Percentiles rank a stretch among this genome's conserved stretches.
Conservation (phyloP, 30 jellyfish, hydroid and myxozoan species). For the Cassiopea andromeda region DNA sequence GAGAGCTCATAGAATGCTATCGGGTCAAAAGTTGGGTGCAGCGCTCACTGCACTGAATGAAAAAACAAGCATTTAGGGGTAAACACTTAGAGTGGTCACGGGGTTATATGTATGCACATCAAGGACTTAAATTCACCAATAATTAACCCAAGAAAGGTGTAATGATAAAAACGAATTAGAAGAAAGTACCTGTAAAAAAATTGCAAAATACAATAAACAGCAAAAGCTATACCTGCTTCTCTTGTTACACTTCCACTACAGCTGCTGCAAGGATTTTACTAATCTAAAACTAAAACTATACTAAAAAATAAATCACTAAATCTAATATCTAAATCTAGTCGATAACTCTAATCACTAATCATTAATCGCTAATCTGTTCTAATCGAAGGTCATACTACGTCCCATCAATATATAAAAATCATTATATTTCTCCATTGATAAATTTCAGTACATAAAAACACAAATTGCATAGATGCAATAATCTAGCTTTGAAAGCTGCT, state of each 20-base stretch:
- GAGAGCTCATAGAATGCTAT: no score
- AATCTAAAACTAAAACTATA: neutral
- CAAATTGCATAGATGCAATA: constrained; percentile 35
- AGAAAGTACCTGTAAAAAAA: neutral
- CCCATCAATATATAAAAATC: constrained; percentile 49
- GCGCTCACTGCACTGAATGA: no score
- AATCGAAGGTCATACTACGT: constrained; percentile 3
- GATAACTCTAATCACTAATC: neutral
- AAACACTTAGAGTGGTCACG: no score
- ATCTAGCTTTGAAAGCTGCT: constrained; percentile 13
- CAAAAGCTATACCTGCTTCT: neutral
- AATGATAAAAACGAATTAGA: neutral
- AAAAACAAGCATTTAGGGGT: no score
- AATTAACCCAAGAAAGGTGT: neutral
- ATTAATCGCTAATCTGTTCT: no score
- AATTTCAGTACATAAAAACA: constrained; percentile 34
- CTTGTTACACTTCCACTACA: neutral
- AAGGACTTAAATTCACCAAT: neutral
- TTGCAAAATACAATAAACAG: neutral
- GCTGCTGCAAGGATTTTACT: neutral
- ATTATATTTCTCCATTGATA: constrained; percentile 19
- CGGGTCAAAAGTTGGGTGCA: no score
- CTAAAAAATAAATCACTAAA: neutral
- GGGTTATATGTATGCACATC: neutral
- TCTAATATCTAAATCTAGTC: neutral